Base-by-base conservation (phyloP, 1,140 invertebrate genomes). In the Holotrichia oblita region DNA sequence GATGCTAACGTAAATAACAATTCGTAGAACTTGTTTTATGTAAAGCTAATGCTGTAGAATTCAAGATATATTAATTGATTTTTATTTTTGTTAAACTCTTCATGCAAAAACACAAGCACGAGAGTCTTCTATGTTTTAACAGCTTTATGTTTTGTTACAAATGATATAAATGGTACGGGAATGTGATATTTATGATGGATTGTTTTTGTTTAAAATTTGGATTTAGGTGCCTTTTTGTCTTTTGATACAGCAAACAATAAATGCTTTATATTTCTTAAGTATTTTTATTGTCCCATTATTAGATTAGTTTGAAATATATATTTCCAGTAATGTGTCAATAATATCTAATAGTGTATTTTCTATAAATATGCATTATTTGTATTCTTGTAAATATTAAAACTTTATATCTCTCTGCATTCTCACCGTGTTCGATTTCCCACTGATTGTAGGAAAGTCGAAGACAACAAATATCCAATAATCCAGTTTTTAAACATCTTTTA, bases 191-290 rank as follows among this genome's bases (percentile, higher is more conserved):
- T 69, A 12, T 22, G n/a, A 74, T 41, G 73, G 73, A 74, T 74
- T 74, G 73, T 74, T 40, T 74, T 74, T 27, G n/a, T 17, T 72
- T 77, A 64, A 40, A 22, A 72, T 41, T 64, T 42, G 59, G 77
- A 61, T 78, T 69, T 80, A 79, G 80, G 79, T 80, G 79, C 79
- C 79, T 80, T 80, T 78, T 59, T 78, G 77, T 74, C 73, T 80
- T 80, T 80, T 80, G 72, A 72, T 76, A 80, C 69, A 78, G 72
- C 61, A 76, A 64, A 42, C 72, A 74, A 78, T 72, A 74, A 76
- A 55, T 40, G 27, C 24, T 73, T 73, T 73, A 40, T 77, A 44
- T 42, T 75, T 64, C 48, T 73, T 40, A 42, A n/a, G 48, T 48
- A 42, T 76, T 79, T 72, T 77, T 61, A 75, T 59, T 79, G 41